Base-by-base conservation (phyloP, 2,888 invertebrate genomes). In the Amphipyra tragopoginis region DNA sequence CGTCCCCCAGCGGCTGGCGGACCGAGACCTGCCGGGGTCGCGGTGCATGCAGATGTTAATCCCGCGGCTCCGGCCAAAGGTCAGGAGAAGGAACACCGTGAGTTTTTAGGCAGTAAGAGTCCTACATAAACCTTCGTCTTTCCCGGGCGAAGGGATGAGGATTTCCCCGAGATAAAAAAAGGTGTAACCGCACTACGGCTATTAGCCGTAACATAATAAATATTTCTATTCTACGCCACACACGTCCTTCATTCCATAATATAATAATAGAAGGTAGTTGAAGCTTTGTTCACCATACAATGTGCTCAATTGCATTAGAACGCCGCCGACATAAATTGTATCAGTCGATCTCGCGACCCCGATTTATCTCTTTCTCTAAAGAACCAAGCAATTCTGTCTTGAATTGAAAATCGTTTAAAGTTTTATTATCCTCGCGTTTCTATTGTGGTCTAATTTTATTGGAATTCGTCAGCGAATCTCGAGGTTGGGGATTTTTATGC, bases 291-390 rank as follows among this genome's bases (percentile, higher is more conserved):
- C 65, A 59, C 39, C 33, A 33, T 65, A 75, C 78, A 80, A 80
- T 81, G 81, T 79, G 68, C 84, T 76, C 85, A 87, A 86, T 88
- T 84, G 86, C 84, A 87, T 87, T 87, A 84, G 71, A 72, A 56
- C 55, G 42, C 69, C 65, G 80, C 72, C 80, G 69, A 70, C 75
- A 87, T 88, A 88, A 88, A 87, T 86, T 86, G 84, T 82, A 81
- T 80, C 82, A 74, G 72, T 79, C 80, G 78, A 82, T 79, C 76
- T 79, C 72, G 44, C 70, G 72, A 74, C 73, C 72, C 53, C 68
- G 65, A 83, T 84, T 82, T 82, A 80, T 82, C 77, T 80, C 63
- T 53, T 65, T 65, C 61, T 61, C 15, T 57, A 51, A 21, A 66
- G 61, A 76, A 65, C 71, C 76, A 51, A 72, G 62, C 65, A 55